A percentile compares a stretch with the other conserved stretches of the same genome.
phyloP scores from a whole-genome alignment of 2,797 vertebrate genomes.

The Distichodus sexfasciatus region DNA sequence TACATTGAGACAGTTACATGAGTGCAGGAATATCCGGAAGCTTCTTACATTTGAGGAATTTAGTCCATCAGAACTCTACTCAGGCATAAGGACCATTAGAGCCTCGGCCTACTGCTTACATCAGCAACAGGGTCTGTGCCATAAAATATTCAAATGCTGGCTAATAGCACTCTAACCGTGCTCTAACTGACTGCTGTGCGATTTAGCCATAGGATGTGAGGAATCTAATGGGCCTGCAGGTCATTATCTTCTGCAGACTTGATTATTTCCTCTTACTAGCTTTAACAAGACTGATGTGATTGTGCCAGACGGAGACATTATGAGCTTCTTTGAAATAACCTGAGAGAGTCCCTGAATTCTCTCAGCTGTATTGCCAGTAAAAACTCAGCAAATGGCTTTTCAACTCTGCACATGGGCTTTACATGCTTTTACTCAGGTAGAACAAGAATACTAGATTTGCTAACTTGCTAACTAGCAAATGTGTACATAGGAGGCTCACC shows the following conservation, averaged over 20 bases:
- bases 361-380: neutral
- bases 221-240: conserved; percentile 19
- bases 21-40: neutral
- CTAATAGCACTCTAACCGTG: conserved; percentile 30
- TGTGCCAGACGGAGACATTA: neutral
- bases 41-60: neutral
- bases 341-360: conserved; percentile 9
- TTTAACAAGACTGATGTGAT: conserved; percentile 15
- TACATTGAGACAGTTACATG: neutral
- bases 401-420: neutral
- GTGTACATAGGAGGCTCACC: no score
- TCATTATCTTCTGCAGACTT: conserved; percentile 29
- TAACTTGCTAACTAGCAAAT: no score
- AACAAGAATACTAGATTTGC: no score
- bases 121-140: conserved; percentile 36
- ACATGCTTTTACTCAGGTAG: no score
- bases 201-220: conserved; percentile 1
- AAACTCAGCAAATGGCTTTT: neutral
- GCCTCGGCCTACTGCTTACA: conserved; percentile 6
- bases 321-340: neutral
- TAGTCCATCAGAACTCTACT: neutral
- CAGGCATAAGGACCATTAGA: neutral
- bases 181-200: conserved; percentile 6
- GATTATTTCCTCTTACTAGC: conserved; percentile 21
- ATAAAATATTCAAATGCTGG: conserved; percentile 43